Evolutionary conservation across 2,888 invertebrate genomes (phyloP).

Genomic region (Acronicta psi): DNA sequence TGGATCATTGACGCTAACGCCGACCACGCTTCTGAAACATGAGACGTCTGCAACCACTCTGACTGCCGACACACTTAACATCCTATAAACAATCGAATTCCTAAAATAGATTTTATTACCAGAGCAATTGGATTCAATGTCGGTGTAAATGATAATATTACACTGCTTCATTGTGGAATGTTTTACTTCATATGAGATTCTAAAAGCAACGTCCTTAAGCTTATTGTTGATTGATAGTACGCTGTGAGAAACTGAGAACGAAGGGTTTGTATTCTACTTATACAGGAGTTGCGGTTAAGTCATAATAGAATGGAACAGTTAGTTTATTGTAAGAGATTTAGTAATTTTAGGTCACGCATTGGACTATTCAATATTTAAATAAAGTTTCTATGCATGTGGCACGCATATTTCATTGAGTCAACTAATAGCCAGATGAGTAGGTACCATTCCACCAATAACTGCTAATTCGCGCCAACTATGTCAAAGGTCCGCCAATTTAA

Average conservation of each 20-base stretch:
- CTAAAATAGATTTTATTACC: constrained; percentile 83
- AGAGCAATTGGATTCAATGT: constrained; percentile 84
- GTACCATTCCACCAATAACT: constrained; percentile 21
- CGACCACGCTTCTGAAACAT: constrained; percentile 78
- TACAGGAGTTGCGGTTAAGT: constrained; percentile 72
- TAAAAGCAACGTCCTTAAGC: constrained; percentile 65
- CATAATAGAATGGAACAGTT: constrained; percentile 68
- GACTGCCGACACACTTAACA: constrained; percentile 75
- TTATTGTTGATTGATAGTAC: constrained; percentile 62
- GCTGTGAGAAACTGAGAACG: constrained; percentile 45
- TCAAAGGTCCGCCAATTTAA: constrained; percentile 38
- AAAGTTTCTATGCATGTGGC: constrained; percentile 24
- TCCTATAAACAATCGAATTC: constrained; percentile 79
- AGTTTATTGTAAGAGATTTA: constrained; percentile 57
- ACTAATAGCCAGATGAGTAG: constrained; percentile 27
- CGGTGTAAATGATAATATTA: constrained; percentile 68
- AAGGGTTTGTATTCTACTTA: constrained; percentile 61
- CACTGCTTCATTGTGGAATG: constrained; percentile 70
- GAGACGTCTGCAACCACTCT: constrained; percentile 79
- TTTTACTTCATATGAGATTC: constrained; percentile 67
- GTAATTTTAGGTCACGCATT: constrained; percentile 46
- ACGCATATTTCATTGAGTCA: constrained; percentile 21
- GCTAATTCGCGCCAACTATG: constrained; percentile 22
- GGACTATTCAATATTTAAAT: constrained; percentile 10
- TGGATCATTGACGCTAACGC: constrained; percentile 75